phyloP scores from a whole-genome alignment of 2,888 invertebrate genomes.

The Fissipunctia ypsillon region DNA sequence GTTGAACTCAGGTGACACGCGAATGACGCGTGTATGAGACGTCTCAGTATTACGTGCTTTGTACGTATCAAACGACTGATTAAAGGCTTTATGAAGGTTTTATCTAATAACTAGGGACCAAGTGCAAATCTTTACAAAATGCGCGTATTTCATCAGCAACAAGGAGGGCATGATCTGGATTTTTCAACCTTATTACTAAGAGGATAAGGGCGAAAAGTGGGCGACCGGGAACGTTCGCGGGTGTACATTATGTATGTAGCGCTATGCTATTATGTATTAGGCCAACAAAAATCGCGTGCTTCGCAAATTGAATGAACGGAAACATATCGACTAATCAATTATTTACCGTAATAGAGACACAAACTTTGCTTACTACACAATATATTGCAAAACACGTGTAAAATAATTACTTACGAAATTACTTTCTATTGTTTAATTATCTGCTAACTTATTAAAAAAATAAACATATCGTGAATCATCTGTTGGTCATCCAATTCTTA shows the following conservation, averaged over 20 bases:
- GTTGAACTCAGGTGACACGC: constrained; percentile 42
- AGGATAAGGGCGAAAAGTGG: too few species aligned
- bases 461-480: constrained; percentile 28
- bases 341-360: constrained; percentile 31
- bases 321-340: constrained; percentile 51
- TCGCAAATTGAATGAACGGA: constrained; percentile 47
- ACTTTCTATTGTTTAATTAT: constrained; percentile 37
- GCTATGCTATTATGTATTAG: too few species aligned
- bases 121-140: not conserved
- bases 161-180: constrained; percentile 15
- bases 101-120: not conserved
- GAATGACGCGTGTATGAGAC: constrained; percentile 47
- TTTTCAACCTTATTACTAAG: too few species aligned
- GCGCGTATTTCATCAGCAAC: not conserved
- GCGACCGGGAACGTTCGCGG: too few species aligned
- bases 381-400: constrained; percentile 44
- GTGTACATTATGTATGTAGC: too few species aligned
- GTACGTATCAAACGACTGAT: not conserved
- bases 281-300: constrained; percentile 44
- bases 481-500: constrained; percentile 18
- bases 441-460: not conserved
- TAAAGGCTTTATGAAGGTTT: not conserved
- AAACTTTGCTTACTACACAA: constrained; percentile 38
- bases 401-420: constrained; percentile 21
- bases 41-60: constrained; percentile 22